These are phyloP conservation scores for Hypomecis atomaria DNA, from an alignment of 2,888 invertebrate species.

Conservation along the genomic window DNA sequence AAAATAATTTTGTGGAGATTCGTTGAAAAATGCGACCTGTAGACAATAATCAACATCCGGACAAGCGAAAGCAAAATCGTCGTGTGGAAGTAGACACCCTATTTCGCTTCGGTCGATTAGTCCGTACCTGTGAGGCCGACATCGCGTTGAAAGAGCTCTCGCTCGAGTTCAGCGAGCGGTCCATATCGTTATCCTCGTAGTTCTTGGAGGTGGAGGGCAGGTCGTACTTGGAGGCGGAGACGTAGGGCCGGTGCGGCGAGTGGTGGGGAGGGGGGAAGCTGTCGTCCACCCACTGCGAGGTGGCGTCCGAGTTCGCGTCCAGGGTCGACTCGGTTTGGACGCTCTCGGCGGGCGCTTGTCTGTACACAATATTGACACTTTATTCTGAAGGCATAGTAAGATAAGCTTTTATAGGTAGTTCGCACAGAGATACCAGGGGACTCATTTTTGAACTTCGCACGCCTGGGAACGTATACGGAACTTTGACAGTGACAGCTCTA, in stretches of 20 bases:
- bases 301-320: conserved; percentile 73
- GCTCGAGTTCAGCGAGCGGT: conserved; percentile 73
- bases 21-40: no score
- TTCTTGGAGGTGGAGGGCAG: conserved; percentile 71
- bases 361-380: conserved; percentile 30
- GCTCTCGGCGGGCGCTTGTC: conserved; percentile 48
- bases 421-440: no score
- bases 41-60: no score
- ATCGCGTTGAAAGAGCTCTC: conserved; percentile 78
- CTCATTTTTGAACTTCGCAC: no score
- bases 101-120: neutral
- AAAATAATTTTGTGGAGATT: no score
- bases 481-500: no score
- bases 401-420: no score
- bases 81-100: no score
- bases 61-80: no score
- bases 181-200: conserved; percentile 75
- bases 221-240: conserved; percentile 65
- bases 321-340: conserved; percentile 68
- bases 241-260: conserved; percentile 62
- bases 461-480: no score
- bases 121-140: conserved; percentile 55
- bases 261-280: conserved; percentile 76
- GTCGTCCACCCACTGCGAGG: conserved; percentile 83
- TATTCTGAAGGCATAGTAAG: no score